Conservation (phyloP, 1,140 invertebrate species). For the Drosophila obscura region DNA sequence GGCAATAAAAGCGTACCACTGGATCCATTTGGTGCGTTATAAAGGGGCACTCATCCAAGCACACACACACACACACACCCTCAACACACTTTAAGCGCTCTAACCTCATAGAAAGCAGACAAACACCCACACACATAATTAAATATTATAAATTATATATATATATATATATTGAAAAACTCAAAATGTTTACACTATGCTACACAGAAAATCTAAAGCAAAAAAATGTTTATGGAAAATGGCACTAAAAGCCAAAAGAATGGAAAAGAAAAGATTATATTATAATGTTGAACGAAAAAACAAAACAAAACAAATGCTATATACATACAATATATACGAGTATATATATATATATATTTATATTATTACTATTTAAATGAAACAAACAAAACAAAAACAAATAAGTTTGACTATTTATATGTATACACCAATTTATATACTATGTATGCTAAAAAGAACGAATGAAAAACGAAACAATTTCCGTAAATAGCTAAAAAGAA, state of each 20-base stretch:
- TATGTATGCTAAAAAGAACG: constrained; percentile 47
- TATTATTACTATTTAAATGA: constrained; percentile 66
- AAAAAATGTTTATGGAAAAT: constrained; percentile 48
- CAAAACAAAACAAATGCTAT: constrained; percentile 58
- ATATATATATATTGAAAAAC: constrained; percentile 65
- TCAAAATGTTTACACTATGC: constrained; percentile 57
- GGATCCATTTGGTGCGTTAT: constrained; percentile 84
- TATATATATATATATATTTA: constrained; percentile 64
- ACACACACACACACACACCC: constrained; percentile 25
- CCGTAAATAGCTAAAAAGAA: constrained; percentile 55
- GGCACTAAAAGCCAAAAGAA: constrained; percentile 19
- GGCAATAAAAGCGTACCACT: constrained; percentile 77
- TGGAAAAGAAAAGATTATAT: constrained; percentile 59
- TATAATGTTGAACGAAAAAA: constrained; percentile 69
- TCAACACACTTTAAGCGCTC: constrained; percentile 52
- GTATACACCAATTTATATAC: constrained; percentile 74
- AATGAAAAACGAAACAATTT: constrained; percentile 57
- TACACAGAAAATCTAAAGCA: constrained; percentile 28
- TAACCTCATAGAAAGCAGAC: constrained; percentile 67
- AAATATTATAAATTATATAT: constrained; percentile 45
- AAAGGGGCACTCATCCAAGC: constrained; percentile 56
- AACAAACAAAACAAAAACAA: constrained; percentile 44
- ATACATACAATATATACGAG: constrained; percentile 62
- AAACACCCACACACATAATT: constrained; percentile 44
- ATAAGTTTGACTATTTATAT: constrained; percentile 79